A percentile compares a stretch with the other conserved stretches of the same genome.
Evolutionary conservation across 37 sponge, comb jelly and placozoan genomes (phyloP).

Genomic region (Spongia lamella): DNA sequence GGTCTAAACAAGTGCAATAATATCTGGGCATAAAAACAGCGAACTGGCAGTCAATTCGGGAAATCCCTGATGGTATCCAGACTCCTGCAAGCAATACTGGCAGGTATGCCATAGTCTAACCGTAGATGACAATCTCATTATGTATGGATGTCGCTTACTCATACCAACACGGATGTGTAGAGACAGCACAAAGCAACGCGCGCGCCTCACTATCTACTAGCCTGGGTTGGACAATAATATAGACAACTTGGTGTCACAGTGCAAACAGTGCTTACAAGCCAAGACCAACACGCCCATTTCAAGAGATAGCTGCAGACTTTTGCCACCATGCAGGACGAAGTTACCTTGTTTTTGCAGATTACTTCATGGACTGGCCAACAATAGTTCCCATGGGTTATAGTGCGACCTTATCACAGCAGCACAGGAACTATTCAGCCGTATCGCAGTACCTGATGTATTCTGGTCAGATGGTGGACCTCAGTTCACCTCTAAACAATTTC

Average conservation of each 20-base stretch:
- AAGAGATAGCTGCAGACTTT: no score
- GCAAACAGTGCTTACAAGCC: slow-evolving; percentile 3
- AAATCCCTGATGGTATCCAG: no score
- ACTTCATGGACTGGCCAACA: slow-evolving; percentile 7
- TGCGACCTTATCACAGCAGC: background rate
- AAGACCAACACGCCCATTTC: no score
- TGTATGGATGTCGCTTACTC: no score
- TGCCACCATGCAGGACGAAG: background rate
- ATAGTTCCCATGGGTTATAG: background rate
- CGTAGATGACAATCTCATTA: no score
- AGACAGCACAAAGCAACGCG: slow-evolving; percentile 2
- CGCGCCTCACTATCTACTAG: slow-evolving; percentile 5
- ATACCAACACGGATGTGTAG: no score
- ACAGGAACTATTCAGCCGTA: background rate
- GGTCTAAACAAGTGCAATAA: no score
- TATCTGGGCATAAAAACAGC: no score
- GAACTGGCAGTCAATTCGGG: no score
- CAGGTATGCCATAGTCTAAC: no score
- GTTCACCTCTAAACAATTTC: background rate
- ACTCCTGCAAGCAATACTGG: no score
- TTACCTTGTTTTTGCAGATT: background rate
- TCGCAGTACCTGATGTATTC: background rate
- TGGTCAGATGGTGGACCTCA: background rate
- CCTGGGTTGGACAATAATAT: slow-evolving; percentile 12
- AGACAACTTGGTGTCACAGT: slow-evolving; percentile 1